Conservation (phyloP, 1,140 invertebrate species). For the Hetaerina americana region DNA sequence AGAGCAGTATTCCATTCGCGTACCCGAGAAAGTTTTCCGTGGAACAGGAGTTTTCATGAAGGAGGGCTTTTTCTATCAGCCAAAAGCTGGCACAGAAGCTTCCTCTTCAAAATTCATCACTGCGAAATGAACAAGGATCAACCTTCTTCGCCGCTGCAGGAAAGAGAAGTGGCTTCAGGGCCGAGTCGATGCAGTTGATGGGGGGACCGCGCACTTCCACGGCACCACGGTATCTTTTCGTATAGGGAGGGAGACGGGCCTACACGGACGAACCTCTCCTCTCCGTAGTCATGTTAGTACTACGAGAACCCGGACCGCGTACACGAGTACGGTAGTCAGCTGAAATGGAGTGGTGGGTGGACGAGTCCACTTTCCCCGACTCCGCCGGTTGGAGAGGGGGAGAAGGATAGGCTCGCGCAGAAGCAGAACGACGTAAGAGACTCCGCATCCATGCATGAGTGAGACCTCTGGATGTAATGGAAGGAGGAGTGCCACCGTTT, state of each 20-base stretch:
- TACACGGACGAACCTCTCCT: neutral
- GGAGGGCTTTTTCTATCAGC: too few species aligned
- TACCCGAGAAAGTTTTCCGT: too few species aligned
- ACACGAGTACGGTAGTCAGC: constrained; percentile 32
- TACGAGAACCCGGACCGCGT: constrained; percentile 14
- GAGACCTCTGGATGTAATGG: neutral
- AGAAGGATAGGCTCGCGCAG: neutral
- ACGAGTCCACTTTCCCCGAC: constrained; percentile 28
- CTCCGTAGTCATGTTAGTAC: constrained; percentile 8
- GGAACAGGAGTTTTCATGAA: too few species aligned
- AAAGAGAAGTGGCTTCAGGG: neutral
- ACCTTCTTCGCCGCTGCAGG: neutral
- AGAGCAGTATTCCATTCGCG: too few species aligned
- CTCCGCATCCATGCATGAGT: constrained; percentile 11
- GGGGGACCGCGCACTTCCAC: neutral
- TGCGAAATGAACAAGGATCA: neutral
- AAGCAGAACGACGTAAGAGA: neutral
- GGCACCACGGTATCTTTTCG: neutral
- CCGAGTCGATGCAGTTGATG: neutral
- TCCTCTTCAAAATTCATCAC: neutral
- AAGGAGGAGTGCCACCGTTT: constrained; percentile 17
- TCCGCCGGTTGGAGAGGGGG: constrained; percentile 27
- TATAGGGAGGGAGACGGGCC: neutral
- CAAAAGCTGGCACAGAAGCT: neutral
- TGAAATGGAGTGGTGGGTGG: constrained; percentile 32